Percentiles rank a stretch among this genome's conserved stretches.
phyloP scores from a whole-genome alignment of 2,888 invertebrate species.

The Drymonia ruficornis region DNA sequence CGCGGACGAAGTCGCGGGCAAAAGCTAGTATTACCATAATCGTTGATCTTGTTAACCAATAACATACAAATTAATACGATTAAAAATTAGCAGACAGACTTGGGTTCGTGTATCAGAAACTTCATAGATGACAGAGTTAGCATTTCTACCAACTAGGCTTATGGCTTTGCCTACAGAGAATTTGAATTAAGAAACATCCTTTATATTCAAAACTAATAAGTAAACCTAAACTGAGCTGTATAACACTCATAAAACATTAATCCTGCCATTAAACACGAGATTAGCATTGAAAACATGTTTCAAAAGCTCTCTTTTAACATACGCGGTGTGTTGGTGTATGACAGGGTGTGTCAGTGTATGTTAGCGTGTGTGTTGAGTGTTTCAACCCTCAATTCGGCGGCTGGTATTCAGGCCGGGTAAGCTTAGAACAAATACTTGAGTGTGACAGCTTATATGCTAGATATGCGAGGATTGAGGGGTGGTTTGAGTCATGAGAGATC shows the following conservation, averaged over 20 bases:
- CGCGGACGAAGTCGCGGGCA: too few relatives aligned
- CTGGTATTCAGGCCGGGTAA: constrained; percentile 25
- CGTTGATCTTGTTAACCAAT: too few relatives aligned
- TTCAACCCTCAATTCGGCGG: background rate
- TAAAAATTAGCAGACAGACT: too few relatives aligned
- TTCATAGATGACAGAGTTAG: too few relatives aligned
- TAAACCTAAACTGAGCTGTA: too few relatives aligned
- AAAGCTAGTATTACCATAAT: too few relatives aligned
- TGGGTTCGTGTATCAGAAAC: too few relatives aligned
- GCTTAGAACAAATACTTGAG: constrained; percentile 47
- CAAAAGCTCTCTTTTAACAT: background rate
- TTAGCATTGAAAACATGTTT: background rate
- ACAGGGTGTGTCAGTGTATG: background rate
- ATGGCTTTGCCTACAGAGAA: too few relatives aligned
- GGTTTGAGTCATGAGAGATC: constrained; percentile 22
- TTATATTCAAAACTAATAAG: too few relatives aligned
- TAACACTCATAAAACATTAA: constrained; percentile 15
- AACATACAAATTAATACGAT: too few relatives aligned
- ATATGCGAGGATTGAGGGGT: constrained; percentile 15
- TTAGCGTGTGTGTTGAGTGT: background rate
- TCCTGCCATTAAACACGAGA: constrained; percentile 48
- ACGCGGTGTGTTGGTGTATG: background rate
- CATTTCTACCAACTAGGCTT: too few relatives aligned
- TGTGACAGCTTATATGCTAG: constrained; percentile 35
- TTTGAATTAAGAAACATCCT: too few relatives aligned